These are phyloP conservation scores for Megaceryle torquata DNA, from an alignment of 2,113 vertebrate species.

Conservation along the genomic window DNA sequence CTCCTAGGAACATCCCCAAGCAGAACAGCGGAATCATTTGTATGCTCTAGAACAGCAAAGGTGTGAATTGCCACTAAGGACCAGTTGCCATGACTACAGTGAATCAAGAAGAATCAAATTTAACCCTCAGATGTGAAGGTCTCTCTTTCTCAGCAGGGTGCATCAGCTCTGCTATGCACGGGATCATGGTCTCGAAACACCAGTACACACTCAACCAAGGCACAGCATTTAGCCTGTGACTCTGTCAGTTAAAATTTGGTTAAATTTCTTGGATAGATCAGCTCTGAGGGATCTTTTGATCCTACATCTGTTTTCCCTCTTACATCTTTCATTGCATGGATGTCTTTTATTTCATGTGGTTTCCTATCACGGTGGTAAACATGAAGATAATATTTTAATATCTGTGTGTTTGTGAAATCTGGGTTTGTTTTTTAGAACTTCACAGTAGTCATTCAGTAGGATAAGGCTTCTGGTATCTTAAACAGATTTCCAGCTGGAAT, in stretches of 20 bases:
- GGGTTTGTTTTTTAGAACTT: background rate
- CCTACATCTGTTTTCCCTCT: background rate
- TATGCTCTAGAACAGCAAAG: fast-evolving
- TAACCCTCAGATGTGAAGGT: background rate
- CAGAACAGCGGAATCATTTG: fast-evolving
- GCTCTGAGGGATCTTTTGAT: background rate
- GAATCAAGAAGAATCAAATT: background rate
- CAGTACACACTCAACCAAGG: background rate
- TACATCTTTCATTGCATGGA: background rate
- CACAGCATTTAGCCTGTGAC: background rate
- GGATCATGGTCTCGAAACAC: fast-evolving
- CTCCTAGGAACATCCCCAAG: fast-evolving
- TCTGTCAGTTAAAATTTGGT: background rate
- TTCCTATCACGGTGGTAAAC: background rate
- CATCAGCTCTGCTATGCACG: background rate
- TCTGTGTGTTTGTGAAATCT: background rate
- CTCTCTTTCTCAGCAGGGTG: background rate
- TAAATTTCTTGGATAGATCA: background rate
- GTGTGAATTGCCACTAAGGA: background rate
- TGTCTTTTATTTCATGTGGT: background rate
- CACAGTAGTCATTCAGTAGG: background rate
- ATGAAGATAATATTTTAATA: background rate
- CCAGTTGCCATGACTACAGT: background rate
- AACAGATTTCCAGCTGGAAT: background rate
- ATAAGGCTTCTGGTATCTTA: background rate